phyloP scores from a whole-genome alignment of 2,797 vertebrate species.

The Falco rusticolus region DNA sequence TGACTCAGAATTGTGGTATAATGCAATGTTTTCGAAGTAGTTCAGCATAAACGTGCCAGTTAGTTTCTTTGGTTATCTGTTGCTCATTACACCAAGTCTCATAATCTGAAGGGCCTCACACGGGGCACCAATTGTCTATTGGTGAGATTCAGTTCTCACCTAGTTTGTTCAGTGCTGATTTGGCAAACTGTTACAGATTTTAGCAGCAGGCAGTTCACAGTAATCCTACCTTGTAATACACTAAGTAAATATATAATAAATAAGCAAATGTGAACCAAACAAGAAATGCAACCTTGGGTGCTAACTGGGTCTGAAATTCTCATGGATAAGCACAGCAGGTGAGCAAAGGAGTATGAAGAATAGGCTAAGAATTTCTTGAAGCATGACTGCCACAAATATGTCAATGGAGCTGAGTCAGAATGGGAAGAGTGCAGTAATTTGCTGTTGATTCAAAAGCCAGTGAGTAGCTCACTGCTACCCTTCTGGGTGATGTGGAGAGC shows the following conservation, averaged over 20 bases:
- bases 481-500: background rate
- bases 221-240: background rate
- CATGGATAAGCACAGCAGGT: background rate
- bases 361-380: conserved; percentile 22
- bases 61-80: background rate
- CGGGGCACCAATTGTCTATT: background rate
- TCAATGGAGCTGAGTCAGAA: conserved; percentile 44
- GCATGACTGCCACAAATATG: background rate
- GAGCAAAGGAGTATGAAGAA: conserved; percentile 2
- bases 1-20: background rate
- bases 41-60: background rate
- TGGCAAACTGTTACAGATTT: background rate
- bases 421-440: background rate
- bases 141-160: background rate
- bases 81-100: background rate
- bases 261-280: background rate
- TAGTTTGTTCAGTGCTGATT: background rate
- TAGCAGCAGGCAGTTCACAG: background rate
- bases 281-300: background rate
- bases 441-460: conserved; percentile 13
- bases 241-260: background rate
- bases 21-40: background rate
- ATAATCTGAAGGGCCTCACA: too few relatives aligned
- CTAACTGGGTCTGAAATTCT: conserved; percentile 1
- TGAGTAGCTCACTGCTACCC: background rate